A percentile compares a stretch with the other conserved stretches of the same genome.
These are phyloP conservation scores for Drosophila simulans DNA, from an alignment of 1,140 invertebrate species.

Conservation along the genomic window DNA sequence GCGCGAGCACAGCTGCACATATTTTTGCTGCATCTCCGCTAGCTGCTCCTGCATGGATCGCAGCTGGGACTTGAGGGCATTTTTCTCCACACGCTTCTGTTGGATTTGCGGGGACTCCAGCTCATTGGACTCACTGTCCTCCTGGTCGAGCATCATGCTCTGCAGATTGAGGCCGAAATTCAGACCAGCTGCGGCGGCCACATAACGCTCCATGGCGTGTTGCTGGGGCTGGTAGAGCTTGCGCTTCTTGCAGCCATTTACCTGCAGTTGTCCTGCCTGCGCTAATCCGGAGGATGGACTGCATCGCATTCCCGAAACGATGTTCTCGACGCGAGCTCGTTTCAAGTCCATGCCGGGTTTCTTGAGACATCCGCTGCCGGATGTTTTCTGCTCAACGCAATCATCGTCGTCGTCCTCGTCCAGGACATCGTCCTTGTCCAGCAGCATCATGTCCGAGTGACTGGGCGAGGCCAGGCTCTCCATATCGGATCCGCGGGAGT, in stretches of 20 bases:
- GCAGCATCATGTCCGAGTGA: slow-evolving; percentile 86
- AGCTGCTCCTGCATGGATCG: slow-evolving; percentile 95
- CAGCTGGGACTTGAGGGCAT: slow-evolving; percentile 93
- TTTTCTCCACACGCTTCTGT: slow-evolving; percentile 93
- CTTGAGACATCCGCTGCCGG: slow-evolving; percentile 30
- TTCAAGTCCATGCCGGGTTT: slow-evolving; percentile 90
- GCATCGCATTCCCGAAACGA: slow-evolving; percentile 95
- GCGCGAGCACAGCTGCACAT: slow-evolving; percentile 92
- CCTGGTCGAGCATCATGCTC: slow-evolving; percentile 86
- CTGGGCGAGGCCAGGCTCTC: slow-evolving; percentile 88
- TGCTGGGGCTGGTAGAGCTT: slow-evolving; percentile 99
- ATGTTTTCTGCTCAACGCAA: slow-evolving; percentile 79
- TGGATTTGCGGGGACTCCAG: slow-evolving; percentile 90
- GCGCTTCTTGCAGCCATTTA: slow-evolving; percentile 97
- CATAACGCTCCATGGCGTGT: slow-evolving; percentile 91
- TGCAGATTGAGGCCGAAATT: slow-evolving; percentile 85
- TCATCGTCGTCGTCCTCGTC: slow-evolving; percentile 86
- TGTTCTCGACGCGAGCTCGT: slow-evolving; percentile 96
- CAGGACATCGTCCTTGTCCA: slow-evolving; percentile 88
- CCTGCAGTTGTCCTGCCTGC: slow-evolving; percentile 87
- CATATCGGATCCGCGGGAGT: slow-evolving; percentile 76
- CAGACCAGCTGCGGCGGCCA: slow-evolving; percentile 85
- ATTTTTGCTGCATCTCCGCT: slow-evolving; percentile 95
- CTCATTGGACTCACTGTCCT: slow-evolving; percentile 91
- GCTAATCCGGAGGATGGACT: slow-evolving; percentile 89